Conservation (phyloP, 2,888 invertebrate species). For the Nemotelus pantherinus region DNA sequence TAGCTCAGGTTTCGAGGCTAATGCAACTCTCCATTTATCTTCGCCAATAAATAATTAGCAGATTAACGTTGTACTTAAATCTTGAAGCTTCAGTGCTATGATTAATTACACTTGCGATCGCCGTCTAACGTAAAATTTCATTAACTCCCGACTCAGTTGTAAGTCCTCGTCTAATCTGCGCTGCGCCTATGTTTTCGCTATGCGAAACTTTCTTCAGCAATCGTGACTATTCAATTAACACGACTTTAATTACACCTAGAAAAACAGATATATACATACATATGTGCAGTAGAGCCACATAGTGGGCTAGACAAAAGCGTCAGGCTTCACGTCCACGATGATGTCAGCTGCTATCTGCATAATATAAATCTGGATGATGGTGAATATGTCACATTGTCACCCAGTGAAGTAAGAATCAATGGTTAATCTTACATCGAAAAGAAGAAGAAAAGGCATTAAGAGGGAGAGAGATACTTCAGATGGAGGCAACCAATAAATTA, state of each 20-base stretch:
- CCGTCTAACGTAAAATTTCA: constrained; percentile 32
- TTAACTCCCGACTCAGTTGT: neutral
- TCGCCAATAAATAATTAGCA: constrained; percentile 38
- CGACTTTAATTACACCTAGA: constrained; percentile 43
- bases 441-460: neutral
- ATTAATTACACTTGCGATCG: constrained; percentile 39
- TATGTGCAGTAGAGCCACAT: neutral
- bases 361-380: constrained; percentile 4
- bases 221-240: constrained; percentile 45
- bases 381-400: constrained; percentile 9
- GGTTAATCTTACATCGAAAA: constrained; percentile 14
- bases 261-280: neutral
- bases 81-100: constrained; percentile 29
- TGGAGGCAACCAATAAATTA: constrained; percentile 26
- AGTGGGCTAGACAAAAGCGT: constrained; percentile 18
- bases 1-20: neutral
- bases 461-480: neutral
- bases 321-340: constrained; percentile 1
- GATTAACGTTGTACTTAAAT: constrained; percentile 24
- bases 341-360: too few relatives aligned
- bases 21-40: constrained; percentile 28
- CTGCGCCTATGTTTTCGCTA: constrained; percentile 10
- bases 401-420: constrained; percentile 12
- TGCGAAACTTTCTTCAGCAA: constrained; percentile 23
- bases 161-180: neutral